Base-by-base conservation (phyloP, 2,797 vertebrate genomes). In the Falco cherrug region DNA sequence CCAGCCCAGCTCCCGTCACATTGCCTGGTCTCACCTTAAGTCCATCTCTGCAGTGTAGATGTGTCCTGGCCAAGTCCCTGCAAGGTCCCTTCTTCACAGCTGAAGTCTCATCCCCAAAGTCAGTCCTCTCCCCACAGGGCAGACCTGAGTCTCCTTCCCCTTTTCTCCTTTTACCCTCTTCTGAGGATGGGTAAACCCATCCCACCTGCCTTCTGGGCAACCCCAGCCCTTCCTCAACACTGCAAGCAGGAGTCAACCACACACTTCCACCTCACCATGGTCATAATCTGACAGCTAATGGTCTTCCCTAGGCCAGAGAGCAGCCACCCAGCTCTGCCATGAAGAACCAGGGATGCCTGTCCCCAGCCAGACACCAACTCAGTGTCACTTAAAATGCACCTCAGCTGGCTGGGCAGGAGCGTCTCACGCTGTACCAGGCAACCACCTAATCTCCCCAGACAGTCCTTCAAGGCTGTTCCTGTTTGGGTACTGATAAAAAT, bases 401-500 rank as follows among this genome's bases (percentile, higher is more conserved):
- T 91, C 85, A 33, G 54, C 43, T 48, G 53, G 35, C 80, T 24
- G 26, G 67, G 48, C 80, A 86, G 83, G 48, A 95, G 70, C 1
- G 0, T 86, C 85, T 61, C 45, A 17, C 6, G 1, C 35, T 0
- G 6, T 41, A 16, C 71, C 11, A 92, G 83, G 76, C 82, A 95
- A 69, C 74, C 74, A 86, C 85, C 87, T 94, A 84, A 95, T 93
- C 93, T 86, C 82, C 80, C 85, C 77, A 88, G 63, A 76, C 76
- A 81, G 91, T 87, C 59, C 31, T 88, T 79, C 79, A 33, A 88
- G 78, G 80, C 83, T 95, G 85, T 82, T 96, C 85, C 95, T 95
- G 91, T 95, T 90, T 86, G 84, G 77, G 51, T 53, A 1, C 93
- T 84, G 94, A 97, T 94, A 95, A 93, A 95, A 91, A 95, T 96